These are phyloP conservation scores for Phalangium opilio DNA, from an alignment of 2,888 invertebrate genomes.

Conservation along the genomic window DNA sequence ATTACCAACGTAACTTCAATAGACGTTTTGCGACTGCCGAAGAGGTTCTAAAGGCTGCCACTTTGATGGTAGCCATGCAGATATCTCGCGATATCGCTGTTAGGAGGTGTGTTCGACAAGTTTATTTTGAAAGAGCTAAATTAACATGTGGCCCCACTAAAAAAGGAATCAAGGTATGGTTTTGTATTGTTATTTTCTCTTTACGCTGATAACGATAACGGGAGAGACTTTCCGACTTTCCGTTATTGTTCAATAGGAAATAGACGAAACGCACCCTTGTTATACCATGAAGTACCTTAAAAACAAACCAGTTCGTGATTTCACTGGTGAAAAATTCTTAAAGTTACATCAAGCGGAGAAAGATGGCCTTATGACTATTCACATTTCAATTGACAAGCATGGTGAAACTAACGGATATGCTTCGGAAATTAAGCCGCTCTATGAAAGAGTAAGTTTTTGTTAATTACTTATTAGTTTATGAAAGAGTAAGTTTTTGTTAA, in stretches of 20 bases:
- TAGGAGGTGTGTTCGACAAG: conserved; percentile 65
- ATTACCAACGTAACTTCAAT: no score
- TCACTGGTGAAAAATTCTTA: conserved; percentile 78
- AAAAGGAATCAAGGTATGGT: conserved; percentile 54
- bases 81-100: conserved; percentile 80
- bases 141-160: conserved; percentile 67
- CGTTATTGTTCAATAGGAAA: conserved; percentile 40
- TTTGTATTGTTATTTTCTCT: not conserved
- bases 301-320: conserved; percentile 77
- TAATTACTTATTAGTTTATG: no score
- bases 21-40: conserved; percentile 52
- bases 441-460: conserved; percentile 52
- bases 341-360: conserved; percentile 37
- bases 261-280: conserved; percentile 85
- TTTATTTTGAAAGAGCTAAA: conserved; percentile 73
- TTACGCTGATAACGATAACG: not conserved
- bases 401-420: conserved; percentile 40
- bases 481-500: not conserved
- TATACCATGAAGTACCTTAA: conserved; percentile 76
- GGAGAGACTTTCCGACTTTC: no score
- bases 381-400: conserved; percentile 20
- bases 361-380: conserved; percentile 28
- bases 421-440: conserved; percentile 75
- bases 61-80: conserved; percentile 88
- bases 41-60: conserved; percentile 74